Evolutionary conservation across 2,797 vertebrate species (phyloP), one percentile per base, ranked within the genome.

Genomic region (Urosaurus nigricauda): DNA sequence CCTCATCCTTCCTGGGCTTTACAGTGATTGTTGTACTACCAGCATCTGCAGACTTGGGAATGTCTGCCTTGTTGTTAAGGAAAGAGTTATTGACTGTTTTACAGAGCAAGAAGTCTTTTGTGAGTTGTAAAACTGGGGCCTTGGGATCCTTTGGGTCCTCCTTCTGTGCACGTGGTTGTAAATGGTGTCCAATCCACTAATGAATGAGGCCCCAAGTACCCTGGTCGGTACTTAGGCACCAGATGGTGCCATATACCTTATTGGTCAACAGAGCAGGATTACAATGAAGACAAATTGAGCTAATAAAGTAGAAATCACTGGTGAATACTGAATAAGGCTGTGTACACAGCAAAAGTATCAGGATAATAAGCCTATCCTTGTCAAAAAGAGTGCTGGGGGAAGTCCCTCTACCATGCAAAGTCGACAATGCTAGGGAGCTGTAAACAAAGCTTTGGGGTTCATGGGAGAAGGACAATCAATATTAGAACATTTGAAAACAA

Each of bases 241-340:
- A 95, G 88, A 83, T 87, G 79, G 89, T 91, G 87, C 88, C 71
- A 16, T 75, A 24, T 8, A 40, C 88, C n/a, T 91, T 92, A 51
- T 14, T 60, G 93, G 81, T 83, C 90, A 95, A 24, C 0, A 19
- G 89, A 90, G 87, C 47, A 94, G 83, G 81, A 85, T 94, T 94
- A 88, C 74, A 88, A 0, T 47, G 87, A 79, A 90, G 86, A 87
- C 29, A 87, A 94, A 91, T 80, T 53, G 71, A 84, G 56, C 24
- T 92, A 92, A 93, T 87, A 94, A 95, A 88, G 77, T 68, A 82
- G 71, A 90, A 74, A 87, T 70, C 70, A 56, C 91, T 93, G 87
- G 43, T 82, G 89, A 89, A 89, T 93, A 56, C 4, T 0, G 1
- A 0, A 86, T 43, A 53, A 75, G 89, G 83, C 91, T 37, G 53